A percentile compares a stretch with the other conserved stretches of the same genome.
These are phyloP conservation scores for Ctenoplectra terminalis DNA, from an alignment of 1,140 invertebrate genomes.

Conservation along the genomic window DNA sequence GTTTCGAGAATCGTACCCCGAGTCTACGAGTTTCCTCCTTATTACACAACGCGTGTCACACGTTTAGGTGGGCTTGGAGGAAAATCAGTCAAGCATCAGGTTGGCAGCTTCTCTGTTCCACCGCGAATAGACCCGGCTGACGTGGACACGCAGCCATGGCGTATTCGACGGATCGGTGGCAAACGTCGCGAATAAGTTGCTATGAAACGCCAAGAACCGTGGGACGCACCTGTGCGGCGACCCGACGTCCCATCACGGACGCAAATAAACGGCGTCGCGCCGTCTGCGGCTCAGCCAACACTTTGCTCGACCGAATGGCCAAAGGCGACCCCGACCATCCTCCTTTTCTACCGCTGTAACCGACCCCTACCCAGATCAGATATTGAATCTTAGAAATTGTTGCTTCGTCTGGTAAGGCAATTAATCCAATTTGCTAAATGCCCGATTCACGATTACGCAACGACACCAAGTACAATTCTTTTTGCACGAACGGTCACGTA, in stretches of 20 bases:
- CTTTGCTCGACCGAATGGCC: slow-evolving; percentile 39
- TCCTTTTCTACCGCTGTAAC: neutral
- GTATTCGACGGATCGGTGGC: slow-evolving; percentile 5
- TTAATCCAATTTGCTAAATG: slow-evolving; percentile 1
- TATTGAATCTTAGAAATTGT: neutral
- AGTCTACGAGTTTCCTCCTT: too few relatives aligned
- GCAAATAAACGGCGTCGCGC: slow-evolving; percentile 80
- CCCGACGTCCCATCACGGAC: slow-evolving; percentile 59
- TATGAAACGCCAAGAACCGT: slow-evolving; percentile 24
- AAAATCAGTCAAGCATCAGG: neutral
- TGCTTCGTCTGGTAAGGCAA: neutral
- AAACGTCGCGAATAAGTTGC: slow-evolving; percentile 26
- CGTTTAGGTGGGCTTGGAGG: neutral
- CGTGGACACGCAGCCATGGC: neutral
- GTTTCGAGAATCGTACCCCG: neutral
- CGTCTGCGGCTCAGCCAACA: slow-evolving; percentile 68
- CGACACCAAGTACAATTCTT: neutral
- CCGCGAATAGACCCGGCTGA: slow-evolving; percentile 42
- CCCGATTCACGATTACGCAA: slow-evolving; percentile 10
- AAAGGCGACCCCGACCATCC: slow-evolving; percentile 28
- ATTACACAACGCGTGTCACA: slow-evolving; percentile 28
- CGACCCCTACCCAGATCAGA: neutral
- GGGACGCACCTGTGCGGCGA: slow-evolving; percentile 64
- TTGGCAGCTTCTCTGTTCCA: slow-evolving; percentile 34
- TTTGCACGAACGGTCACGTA: neutral